phyloP scores from a whole-genome alignment of 2,888 invertebrate species.

The Listrodromus nycthemerus region DNA sequence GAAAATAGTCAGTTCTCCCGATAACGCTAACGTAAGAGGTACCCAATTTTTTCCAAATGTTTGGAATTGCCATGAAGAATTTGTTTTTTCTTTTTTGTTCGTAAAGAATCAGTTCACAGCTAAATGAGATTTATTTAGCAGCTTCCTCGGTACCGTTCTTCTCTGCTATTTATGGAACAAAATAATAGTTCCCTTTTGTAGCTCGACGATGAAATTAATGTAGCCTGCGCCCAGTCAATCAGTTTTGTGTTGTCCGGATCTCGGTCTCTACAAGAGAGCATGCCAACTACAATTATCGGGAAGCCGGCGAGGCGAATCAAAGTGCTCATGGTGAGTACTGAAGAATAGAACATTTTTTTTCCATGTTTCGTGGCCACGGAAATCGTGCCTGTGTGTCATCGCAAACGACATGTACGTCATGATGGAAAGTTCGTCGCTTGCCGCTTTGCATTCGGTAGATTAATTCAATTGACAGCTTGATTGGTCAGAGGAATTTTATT shows the following conservation, averaged over 20 bases:
- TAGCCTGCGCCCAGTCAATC: conserved; percentile 66
- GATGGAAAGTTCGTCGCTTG: conserved; percentile 33
- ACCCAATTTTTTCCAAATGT: no score
- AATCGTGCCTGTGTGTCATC: conserved; percentile 70
- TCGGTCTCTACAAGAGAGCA: conserved; percentile 49
- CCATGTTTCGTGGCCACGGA: conserved; percentile 60
- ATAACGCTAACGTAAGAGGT: no score
- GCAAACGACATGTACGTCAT: conserved; percentile 41
- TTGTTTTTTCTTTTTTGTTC: no score
- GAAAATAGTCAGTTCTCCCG: no score
- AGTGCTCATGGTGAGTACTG: conserved; percentile 43
- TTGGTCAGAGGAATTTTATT: conserved; percentile 74
- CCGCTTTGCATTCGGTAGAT: conserved; percentile 68
- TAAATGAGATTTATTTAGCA: no score
- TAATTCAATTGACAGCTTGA: conserved; percentile 76
- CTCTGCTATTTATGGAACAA: no score
- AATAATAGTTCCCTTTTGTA: no score
- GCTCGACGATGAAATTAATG: no score
- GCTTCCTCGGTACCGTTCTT: no score
- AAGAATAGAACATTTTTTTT: conserved; percentile 62
- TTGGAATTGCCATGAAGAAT: no score
- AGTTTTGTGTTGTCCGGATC: conserved; percentile 65
- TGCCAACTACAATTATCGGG: conserved; percentile 61
- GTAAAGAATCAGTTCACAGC: no score
- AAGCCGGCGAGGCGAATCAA: conserved; percentile 27